Evolutionary conservation across 2,888 invertebrate species (phyloP).

Genomic region (Panopea generosa): DNA sequence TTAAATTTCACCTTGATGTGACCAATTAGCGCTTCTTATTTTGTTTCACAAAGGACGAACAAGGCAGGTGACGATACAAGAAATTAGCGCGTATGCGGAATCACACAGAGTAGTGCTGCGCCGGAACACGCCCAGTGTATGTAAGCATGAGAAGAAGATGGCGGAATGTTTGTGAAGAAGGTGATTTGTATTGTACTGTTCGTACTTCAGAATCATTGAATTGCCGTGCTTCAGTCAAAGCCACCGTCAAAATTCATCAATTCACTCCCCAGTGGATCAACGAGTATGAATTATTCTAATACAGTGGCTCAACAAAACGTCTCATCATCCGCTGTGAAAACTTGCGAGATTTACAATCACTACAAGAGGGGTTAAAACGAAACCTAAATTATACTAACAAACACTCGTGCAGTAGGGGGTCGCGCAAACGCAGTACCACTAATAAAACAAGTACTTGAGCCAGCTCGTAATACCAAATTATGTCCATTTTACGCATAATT

Average conservation of each 20-base stretch:
- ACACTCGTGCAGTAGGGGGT: slow-evolving; percentile 37
- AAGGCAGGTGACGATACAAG: slow-evolving; percentile 51
- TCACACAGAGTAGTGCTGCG: slow-evolving; percentile 48
- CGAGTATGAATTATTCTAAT: slow-evolving; percentile 51
- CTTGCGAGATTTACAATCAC: slow-evolving; percentile 32
- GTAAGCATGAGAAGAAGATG: slow-evolving; percentile 35
- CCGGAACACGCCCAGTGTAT: slow-evolving; percentile 53
- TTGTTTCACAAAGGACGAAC: slow-evolving; percentile 52
- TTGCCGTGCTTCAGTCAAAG: slow-evolving; percentile 25
- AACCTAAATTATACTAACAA: slow-evolving; percentile 62
- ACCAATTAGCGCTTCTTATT: slow-evolving; percentile 56
- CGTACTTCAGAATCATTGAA: slow-evolving; percentile 30
- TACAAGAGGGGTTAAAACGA: slow-evolving; percentile 58
- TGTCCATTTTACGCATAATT: slow-evolving; percentile 32
- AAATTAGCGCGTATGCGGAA: slow-evolving; percentile 37
- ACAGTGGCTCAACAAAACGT: slow-evolving; percentile 52
- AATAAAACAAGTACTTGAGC: slow-evolving; percentile 29
- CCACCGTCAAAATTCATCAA: slow-evolving; percentile 49
- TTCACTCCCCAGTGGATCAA: slow-evolving; percentile 20
- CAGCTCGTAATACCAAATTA: slow-evolving; percentile 27
- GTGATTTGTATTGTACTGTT: slow-evolving; percentile 50
- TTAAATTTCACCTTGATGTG: slow-evolving; percentile 58
- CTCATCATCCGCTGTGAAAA: slow-evolving; percentile 40
- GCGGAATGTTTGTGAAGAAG: slow-evolving; percentile 52
- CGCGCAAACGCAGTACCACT: slow-evolving; percentile 14